These are phyloP conservation scores for Halcyon leucocephala DNA, from an alignment of 2,797 vertebrate genomes.

Conservation along the genomic window DNA sequence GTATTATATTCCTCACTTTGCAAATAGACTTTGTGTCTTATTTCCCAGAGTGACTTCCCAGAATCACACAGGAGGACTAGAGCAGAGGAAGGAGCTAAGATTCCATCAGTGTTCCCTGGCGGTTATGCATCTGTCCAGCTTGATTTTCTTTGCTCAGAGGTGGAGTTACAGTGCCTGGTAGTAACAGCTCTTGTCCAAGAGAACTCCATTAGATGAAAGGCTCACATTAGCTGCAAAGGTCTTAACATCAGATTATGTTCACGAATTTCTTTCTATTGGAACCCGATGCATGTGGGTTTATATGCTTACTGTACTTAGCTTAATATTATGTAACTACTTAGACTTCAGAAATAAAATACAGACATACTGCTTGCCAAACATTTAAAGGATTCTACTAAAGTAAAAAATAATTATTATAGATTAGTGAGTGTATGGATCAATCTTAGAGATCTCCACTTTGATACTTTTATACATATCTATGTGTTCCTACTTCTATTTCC, in stretches of 20 bases:
- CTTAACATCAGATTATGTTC: neutral
- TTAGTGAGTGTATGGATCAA: neutral
- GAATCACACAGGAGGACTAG: neutral
- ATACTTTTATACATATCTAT: neutral
- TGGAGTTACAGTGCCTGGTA: neutral
- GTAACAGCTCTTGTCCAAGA: neutral
- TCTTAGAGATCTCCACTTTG: neutral
- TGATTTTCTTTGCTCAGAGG: neutral
- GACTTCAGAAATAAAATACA: neutral
- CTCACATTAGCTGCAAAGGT: neutral
- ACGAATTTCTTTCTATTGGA: neutral
- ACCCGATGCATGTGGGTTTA: neutral
- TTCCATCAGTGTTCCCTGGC: neutral
- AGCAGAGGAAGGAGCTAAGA: neutral
- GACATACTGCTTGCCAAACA: neutral
- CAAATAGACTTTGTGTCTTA: neutral
- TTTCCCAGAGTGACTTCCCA: neutral
- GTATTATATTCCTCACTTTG: neutral
- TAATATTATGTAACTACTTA: neutral
- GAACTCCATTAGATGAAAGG: neutral
- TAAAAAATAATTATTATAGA: neutral
- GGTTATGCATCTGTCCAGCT: neutral
- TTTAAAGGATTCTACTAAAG: neutral
- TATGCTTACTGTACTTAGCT: neutral
- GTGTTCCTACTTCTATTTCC: neutral